Percentiles rank a stretch among this genome's conserved stretches.
Conservation (phyloP, 2,797 vertebrate species). For the Pteropus rufus region DNA sequence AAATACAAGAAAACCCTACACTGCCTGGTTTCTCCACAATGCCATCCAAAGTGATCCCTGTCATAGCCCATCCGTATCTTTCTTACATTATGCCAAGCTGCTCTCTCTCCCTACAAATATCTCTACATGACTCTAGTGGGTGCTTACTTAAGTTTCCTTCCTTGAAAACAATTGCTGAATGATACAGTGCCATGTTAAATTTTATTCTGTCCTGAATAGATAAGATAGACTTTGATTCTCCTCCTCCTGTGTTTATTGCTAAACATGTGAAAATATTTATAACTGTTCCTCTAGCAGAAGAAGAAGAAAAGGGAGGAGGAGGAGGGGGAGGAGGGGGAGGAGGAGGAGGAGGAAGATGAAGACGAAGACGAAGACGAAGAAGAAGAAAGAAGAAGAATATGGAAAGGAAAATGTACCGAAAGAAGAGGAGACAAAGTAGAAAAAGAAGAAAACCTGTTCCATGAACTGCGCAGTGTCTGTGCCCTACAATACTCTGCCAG, state of each 20-base stretch:
- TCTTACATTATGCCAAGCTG: not conserved
- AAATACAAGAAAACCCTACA: not conserved
- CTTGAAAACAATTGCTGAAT: not conserved
- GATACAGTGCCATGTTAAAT: not conserved
- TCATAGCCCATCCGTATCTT: not conserved
- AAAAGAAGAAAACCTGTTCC: not conserved
- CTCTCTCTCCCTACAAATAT: not conserved
- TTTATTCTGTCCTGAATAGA: not conserved
- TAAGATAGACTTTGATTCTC: not conserved
- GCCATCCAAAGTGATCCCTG: not conserved
- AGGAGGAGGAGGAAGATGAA: not conserved
- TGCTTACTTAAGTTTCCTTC: not conserved
- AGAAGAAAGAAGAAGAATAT: not conserved
- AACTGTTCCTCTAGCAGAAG: not conserved
- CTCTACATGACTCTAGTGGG: not conserved
- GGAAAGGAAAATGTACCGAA: not conserved
- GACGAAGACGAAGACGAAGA: no score
- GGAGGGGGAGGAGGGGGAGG: no score
- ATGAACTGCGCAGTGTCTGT: not conserved
- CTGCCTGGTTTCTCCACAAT: not conserved
- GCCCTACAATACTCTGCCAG: not conserved
- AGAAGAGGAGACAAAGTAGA: not conserved
- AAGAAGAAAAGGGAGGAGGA: no score
- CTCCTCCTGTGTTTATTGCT: not conserved
- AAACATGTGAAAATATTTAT: not conserved